Conservation (phyloP, 2,113 vertebrate genomes). For the Myiopsitta monachus region DNA sequence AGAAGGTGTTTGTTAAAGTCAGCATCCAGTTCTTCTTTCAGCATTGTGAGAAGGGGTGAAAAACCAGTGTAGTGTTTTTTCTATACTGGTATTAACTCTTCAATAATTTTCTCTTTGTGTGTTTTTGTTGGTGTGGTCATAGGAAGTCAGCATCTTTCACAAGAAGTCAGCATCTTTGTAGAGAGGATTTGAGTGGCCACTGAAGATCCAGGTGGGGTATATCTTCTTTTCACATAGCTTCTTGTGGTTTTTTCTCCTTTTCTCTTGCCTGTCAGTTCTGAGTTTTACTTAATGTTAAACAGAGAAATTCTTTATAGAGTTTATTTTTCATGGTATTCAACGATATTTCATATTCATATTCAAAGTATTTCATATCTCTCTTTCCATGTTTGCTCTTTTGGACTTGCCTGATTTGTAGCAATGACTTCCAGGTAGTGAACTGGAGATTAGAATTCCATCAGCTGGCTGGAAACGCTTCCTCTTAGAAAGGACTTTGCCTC, state of each 20-base stretch:
- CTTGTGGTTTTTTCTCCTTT: neutral
- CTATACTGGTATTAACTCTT: neutral
- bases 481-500: neutral
- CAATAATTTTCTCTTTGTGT: neutral
- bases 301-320: neutral
- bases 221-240: neutral
- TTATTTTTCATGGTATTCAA: neutral
- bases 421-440: neutral
- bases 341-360: neutral
- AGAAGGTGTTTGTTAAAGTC: neutral
- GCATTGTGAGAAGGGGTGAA: neutral
- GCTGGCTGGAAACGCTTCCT: neutral
- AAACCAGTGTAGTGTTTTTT: neutral
- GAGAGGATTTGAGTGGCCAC: neutral
- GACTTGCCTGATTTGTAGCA: neutral
- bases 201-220: neutral
- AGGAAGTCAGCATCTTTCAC: neutral
- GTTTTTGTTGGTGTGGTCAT: neutral
- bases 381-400: neutral
- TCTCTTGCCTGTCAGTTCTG: neutral
- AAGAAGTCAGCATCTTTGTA: neutral
- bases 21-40: neutral
- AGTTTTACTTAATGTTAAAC: neutral
- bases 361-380: neutral
- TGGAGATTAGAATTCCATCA: neutral